Evolutionary conservation across 2,888 invertebrate species (phyloP).

Genomic region (Sabatieria punctata): DNA sequence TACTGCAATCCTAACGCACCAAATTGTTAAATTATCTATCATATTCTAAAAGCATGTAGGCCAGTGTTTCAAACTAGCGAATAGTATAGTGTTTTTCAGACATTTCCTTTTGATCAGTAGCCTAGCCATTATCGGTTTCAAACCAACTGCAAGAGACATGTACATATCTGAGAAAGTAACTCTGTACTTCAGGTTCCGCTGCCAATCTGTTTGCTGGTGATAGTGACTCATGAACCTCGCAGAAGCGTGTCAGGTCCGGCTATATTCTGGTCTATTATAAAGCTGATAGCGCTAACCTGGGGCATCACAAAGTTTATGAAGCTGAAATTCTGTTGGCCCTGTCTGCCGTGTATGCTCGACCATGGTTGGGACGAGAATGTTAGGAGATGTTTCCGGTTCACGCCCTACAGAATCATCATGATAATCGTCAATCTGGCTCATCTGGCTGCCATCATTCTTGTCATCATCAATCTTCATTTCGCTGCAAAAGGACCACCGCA

Average conservation of each 20-base stretch:
- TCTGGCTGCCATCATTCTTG: conserved; percentile 16
- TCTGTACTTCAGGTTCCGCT: conserved; percentile 15
- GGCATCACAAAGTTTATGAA: conserved; percentile 30
- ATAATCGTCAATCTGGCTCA: conserved; percentile 29
- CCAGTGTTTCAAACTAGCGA: too few species aligned
- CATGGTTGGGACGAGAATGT: conserved; percentile 20
- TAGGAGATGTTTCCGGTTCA: conserved; percentile 12
- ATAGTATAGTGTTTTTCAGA: too few species aligned
- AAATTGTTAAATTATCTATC: too few species aligned
- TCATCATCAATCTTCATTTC: conserved; percentile 15
- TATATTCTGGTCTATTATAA: conserved; percentile 23
- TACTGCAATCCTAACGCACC: too few species aligned
- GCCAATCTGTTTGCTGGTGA: conserved; percentile 18
- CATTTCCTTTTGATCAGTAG: too few species aligned
- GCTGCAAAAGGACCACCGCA: too few species aligned
- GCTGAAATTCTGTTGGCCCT: conserved; percentile 29
- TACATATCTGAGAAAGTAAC: neutral
- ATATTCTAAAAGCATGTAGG: too few species aligned
- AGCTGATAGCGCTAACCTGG: conserved; percentile 27
- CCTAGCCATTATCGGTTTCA: too few species aligned
- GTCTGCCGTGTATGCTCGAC: conserved; percentile 2
- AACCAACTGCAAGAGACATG: too few species aligned
- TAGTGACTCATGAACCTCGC: conserved; percentile 6
- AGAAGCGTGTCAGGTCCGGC: conserved; percentile 20
- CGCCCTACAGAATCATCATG: conserved; percentile 25